Evolutionary conservation across 2,797 vertebrate genomes (phyloP).

Genomic region (Amphiprion clarkii): DNA sequence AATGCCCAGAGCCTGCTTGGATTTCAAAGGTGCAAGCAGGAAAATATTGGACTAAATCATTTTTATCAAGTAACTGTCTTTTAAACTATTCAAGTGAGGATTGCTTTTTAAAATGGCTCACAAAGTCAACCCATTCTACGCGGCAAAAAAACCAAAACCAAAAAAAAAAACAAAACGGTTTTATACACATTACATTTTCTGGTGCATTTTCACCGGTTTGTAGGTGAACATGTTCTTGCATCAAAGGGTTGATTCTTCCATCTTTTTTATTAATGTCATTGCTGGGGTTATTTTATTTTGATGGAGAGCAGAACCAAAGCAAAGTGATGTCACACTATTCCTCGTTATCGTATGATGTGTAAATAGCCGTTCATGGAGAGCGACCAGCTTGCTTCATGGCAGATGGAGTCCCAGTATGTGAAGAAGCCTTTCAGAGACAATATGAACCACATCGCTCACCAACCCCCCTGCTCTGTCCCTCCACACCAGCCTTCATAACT

Average conservation of each 20-base stretch:
- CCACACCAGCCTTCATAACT: constrained; percentile 72
- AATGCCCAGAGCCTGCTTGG: too few species aligned
- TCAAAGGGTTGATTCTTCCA: too few species aligned
- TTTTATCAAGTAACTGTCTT: too few species aligned
- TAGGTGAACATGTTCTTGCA: too few species aligned
- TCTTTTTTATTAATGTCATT: constrained; percentile 6
- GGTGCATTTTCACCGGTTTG: background rate
- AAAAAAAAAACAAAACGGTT: too few species aligned
- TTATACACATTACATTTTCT: background rate
- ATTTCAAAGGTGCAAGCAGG: too few species aligned
- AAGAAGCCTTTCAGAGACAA: constrained; percentile 51
- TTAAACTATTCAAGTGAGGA: too few species aligned
- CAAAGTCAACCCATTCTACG: too few species aligned
- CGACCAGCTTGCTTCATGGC: constrained; percentile 21
- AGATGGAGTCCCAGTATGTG: constrained; percentile 33
- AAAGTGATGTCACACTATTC: constrained; percentile 5
- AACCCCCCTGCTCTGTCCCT: constrained; percentile 50
- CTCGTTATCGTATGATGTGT: background rate
- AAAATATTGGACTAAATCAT: too few species aligned
- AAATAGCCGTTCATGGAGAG: constrained; percentile 2
- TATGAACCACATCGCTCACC: constrained; percentile 58
- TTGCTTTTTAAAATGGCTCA: too few species aligned
- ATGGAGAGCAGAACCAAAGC: background rate
- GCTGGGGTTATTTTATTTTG: background rate
- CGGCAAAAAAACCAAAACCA: too few species aligned